Base-by-base conservation (phyloP, 2,888 invertebrate genomes). In the Ischnura elegans region DNA sequence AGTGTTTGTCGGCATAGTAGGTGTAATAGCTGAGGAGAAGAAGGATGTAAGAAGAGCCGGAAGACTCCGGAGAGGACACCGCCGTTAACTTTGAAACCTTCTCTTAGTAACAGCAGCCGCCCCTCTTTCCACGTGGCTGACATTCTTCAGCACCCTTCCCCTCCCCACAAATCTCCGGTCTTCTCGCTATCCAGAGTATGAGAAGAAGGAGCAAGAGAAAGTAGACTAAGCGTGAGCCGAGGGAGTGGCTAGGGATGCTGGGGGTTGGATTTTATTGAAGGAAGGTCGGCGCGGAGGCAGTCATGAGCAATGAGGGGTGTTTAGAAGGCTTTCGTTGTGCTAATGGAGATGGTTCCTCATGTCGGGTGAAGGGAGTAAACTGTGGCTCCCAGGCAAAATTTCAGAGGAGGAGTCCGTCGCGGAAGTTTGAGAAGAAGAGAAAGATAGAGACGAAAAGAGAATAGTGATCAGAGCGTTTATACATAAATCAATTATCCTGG, bases 241-340 rank as follows among this genome's bases (percentile, higher is more conserved):
- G 47, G 25, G 42, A 8, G n/a, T 29, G n/a, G 55, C 36, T 21
- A 16, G 42, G 87, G 42, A 55, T 16, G 51, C 0, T 51, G 51
- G 51, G 47, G 51, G 4, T 16, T 36, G 51, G 87, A n/a, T 16
- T 21, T 87, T 21, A n/a, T 21, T 45, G 42, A 84, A n/a, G 36
- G 42, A 21, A 36, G 76, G 76, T 5, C 3, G 36, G 76, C 36
- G 16, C 8, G 76, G 76, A 29, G 13, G 51, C 47, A 36, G 16
- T 19, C 87, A 16, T 87, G 51, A 51, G 51, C 47, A 87, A 21
- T 51, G 51, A 76, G 76, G 76, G 76, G 76, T 76, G 76, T 76
- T 76, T 76, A 36, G 76, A 76, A 25, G 76, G 76, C 36, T 76
- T 76, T 36, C 16, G 76, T 29, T 36, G 29, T 29, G 76, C 36